Evolutionary conservation across 23 tunicate genomes (phyloP).

Genomic region (Phallusia fumigata): DNA sequence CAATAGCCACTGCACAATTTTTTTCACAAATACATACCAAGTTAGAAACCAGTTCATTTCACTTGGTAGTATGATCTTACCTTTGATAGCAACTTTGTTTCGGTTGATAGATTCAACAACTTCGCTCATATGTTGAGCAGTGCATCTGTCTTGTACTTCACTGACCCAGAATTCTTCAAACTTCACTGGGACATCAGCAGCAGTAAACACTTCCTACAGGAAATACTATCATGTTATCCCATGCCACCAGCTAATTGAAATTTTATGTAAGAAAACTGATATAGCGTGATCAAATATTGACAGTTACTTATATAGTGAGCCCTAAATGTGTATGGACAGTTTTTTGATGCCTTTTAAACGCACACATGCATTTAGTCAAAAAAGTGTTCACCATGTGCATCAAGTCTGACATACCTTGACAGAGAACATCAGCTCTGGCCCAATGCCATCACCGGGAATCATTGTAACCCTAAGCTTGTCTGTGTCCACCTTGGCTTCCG

Average conservation of each 20-base stretch:
- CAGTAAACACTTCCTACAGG: conserved; percentile 54
- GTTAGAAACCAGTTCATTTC: too few species aligned
- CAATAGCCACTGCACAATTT: too few species aligned
- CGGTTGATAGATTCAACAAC: conserved; percentile 50
- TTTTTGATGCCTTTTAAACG: too few species aligned
- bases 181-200: conserved; percentile 64
- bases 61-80: conserved; percentile 20
- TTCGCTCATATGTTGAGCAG: conserved; percentile 33
- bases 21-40: not conserved
- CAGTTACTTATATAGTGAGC: too few species aligned
- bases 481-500: not conserved
- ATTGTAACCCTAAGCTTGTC: conserved; percentile 72
- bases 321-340: too few species aligned
- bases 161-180: conserved; percentile 91
- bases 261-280: too few species aligned
- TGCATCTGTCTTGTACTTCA: conserved; percentile 66
- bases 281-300: not conserved
- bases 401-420: conserved; percentile 53
- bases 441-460: conserved; percentile 98
- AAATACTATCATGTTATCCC: not conserved
- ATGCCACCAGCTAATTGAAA: too few species aligned
- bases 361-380: not conserved
- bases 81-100: conserved; percentile 85
- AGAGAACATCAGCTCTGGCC: conserved; percentile 90
- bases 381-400: too few species aligned